phyloP scores from a whole-genome alignment of 2,797 vertebrate genomes.

The Gadopsis bispinosus region DNA sequence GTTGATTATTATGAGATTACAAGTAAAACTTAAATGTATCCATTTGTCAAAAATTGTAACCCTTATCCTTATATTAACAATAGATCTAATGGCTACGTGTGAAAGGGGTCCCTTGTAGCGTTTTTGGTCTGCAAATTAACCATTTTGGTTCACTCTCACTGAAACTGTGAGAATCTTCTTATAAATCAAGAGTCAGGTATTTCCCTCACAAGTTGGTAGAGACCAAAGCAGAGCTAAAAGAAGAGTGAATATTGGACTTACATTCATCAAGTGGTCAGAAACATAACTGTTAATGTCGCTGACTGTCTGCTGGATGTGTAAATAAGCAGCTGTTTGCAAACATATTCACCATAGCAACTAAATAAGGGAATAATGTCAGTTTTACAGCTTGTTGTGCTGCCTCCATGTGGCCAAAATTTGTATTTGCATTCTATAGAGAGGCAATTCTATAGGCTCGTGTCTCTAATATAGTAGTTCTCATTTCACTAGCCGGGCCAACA shows the following conservation, averaged over 20 bases:
- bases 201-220: neutral
- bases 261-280: neutral
- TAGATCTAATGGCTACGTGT: neutral
- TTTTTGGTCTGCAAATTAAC: neutral
- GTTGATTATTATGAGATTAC: neutral
- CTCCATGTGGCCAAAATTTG: no score
- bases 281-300: neutral
- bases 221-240: neutral
- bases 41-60: neutral
- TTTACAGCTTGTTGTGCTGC: no score
- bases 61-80: neutral
- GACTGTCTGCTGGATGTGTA: no score
- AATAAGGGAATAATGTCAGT: neutral
- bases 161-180: constrained; percentile 1
- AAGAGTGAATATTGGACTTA: neutral
- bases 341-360: neutral
- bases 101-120: neutral
- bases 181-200: neutral
- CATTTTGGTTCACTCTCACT: neutral
- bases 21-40: neutral
- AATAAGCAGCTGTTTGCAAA: neutral
- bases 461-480: no score
- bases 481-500: no score
- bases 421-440: no score
- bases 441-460: no score